Percentiles rank a stretch among this genome's conserved stretches.
Evolutionary conservation across 2,888 invertebrate species (phyloP).

Genomic region (Byasa hedistus): DNA sequence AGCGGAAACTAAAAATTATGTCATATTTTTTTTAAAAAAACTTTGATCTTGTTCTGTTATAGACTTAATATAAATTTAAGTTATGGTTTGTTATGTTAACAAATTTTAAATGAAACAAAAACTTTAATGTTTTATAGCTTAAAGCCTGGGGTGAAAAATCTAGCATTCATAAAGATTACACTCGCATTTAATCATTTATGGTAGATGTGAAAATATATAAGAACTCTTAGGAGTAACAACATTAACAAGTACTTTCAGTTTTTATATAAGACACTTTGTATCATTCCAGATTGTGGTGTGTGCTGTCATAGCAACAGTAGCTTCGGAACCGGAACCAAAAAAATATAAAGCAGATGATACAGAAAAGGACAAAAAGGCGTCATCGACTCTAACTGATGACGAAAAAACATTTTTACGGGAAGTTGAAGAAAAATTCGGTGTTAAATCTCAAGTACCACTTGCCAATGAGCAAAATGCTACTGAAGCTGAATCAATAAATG

Average conservation of each 20-base stretch:
- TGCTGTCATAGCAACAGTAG: slow-evolving; percentile 46
- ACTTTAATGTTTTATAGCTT: too few species aligned
- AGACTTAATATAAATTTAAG: neutral
- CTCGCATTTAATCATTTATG: neutral
- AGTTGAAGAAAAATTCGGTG: slow-evolving; percentile 72
- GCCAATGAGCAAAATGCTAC: slow-evolving; percentile 42
- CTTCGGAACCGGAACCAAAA: slow-evolving; percentile 68
- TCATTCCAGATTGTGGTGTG: slow-evolving; percentile 65
- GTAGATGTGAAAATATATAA: neutral
- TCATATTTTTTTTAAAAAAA: neutral
- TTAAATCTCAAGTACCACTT: slow-evolving; percentile 54
- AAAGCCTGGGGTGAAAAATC: too few species aligned
- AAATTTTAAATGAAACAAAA: neutral
- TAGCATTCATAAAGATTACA: too few species aligned
- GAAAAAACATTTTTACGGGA: slow-evolving; percentile 71
- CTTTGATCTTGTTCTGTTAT: neutral
- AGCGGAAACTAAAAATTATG: neutral
- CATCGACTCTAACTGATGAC: slow-evolving; percentile 54
- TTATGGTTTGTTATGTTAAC: neutral
- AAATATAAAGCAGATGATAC: slow-evolving; percentile 60
- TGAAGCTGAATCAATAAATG: slow-evolving; percentile 33
- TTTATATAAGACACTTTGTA: slow-evolving; percentile 32
- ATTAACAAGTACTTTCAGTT: neutral
- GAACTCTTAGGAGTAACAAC: neutral
- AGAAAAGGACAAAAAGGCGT: slow-evolving; percentile 50